Base-by-base conservation (phyloP, 2,888 invertebrate species). In the Nymphalis polychloros region DNA sequence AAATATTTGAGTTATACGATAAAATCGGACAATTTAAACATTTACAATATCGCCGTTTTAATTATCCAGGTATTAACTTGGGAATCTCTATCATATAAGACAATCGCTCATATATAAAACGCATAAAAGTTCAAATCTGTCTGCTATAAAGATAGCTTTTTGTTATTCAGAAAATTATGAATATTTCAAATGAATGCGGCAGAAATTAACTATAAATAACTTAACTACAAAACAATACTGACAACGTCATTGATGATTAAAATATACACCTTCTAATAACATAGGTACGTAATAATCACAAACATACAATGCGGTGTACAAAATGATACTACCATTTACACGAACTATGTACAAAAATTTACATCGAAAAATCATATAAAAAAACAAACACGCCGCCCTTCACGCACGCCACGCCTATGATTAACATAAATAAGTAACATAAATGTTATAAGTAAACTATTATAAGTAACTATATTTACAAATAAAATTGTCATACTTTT, bases 401-500 rank as follows among this genome's bases (percentile, higher is more conserved):
- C 77, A 82, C 77, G 77, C 78, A 76, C 78, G 77, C 80, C 77
- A 82, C 77, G 77, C 78, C 76, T 78, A 69, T 78, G 77, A 80
- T 84, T 62, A 84, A 82, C 82, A 86, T 85, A 86, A 85, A 84
- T 86, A 86, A 79, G 79, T 76, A 82, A 73, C 73, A 67, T 64
- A 64, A 68, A 64, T 68, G 50, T 50, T 20, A 73, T 71, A 65
- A n/a, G n/a, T n/a, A n/a, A n/a, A n/a, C n/a, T n/a, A n/a, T n/a
- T n/a, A n/a, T n/a, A n/a, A 64, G 79, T 84, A 84, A 79, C 83
- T 87, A 89, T 90, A 90, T 90, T 84, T 90, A 90, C 90, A 89
- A 65, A 27, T 27, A 64, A 72, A 81, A 83, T 79, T 80, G 85
- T 85, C 87, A 87, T 82, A 23, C 16, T 8, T 20, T 78, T 78